phyloP scores from a whole-genome alignment of 2,113 vertebrate species.

The Hyla sarda region DNA sequence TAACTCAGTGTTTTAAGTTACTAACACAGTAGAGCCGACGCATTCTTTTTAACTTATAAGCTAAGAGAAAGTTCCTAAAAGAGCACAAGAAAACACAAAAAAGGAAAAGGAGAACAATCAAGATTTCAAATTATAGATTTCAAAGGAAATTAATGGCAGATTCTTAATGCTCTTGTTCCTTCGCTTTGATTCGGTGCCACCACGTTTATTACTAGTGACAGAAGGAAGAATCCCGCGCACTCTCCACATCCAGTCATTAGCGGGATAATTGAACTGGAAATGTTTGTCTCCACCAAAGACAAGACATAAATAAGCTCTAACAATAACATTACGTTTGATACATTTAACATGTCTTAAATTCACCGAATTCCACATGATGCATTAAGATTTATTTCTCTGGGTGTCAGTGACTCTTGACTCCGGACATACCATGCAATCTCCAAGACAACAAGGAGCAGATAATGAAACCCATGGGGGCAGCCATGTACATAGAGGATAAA shows the following conservation, averaged over 20 bases:
- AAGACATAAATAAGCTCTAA: not conserved
- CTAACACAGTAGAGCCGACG: no score
- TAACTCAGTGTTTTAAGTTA: no score
- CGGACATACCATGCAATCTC: constrained; percentile 7
- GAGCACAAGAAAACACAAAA: no score
- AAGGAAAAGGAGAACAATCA: no score
- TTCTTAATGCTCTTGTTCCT: not conserved
- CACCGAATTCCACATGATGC: not conserved
- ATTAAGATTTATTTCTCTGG: not conserved
- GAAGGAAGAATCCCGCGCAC: not conserved
- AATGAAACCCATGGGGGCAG: constrained; percentile 16
- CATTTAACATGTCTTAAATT: not conserved
- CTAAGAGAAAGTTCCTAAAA: no score
- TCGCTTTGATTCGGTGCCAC: not conserved
- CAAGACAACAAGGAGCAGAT: constrained; percentile 42
- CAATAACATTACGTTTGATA: not conserved
- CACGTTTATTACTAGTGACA: not conserved
- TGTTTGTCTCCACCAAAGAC: not conserved
- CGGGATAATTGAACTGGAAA: not conserved
- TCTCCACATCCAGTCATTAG: not conserved
- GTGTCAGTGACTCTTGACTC: constrained; percentile 5
- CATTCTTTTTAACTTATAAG: no score
- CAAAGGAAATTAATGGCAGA: not conserved
- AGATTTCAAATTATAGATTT: not conserved
- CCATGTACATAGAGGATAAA: not conserved